A percentile compares a stretch with the other conserved stretches of the same genome.
These are phyloP conservation scores for Troides helena DNA, from an alignment of 2,888 invertebrate species.

Conservation along the genomic window DNA sequence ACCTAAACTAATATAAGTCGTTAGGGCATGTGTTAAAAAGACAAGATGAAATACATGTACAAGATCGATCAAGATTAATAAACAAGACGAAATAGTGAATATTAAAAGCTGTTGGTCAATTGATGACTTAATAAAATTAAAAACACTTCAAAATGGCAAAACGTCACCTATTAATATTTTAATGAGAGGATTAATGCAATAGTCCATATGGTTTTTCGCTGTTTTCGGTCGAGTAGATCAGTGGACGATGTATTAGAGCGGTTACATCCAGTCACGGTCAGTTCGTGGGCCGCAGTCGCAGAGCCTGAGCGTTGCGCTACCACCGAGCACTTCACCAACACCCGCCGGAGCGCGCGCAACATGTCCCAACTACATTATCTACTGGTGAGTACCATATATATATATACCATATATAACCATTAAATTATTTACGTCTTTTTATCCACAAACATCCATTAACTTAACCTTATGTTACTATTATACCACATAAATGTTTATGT, in stretches of 20 bases:
- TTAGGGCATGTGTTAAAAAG: background rate
- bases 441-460: background rate
- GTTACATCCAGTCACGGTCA: conserved; percentile 47
- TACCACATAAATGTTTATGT: background rate
- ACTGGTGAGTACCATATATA: conserved; percentile 38
- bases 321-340: conserved; percentile 61
- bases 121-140: background rate
- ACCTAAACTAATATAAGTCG: background rate
- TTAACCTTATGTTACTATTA: background rate
- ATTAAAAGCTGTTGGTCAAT: background rate
- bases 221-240: conserved; percentile 16
- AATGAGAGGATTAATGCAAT: conserved; percentile 12
- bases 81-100: background rate
- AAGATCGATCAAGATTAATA: background rate
- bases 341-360: conserved; percentile 66
- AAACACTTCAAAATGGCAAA: background rate
- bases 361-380: conserved; percentile 48
- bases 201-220: conserved; percentile 4
- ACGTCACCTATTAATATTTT: background rate
- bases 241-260: conserved; percentile 30
- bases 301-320: conserved; percentile 58
- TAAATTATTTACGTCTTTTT: conserved; percentile 24
- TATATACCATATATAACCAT: conserved; percentile 33
- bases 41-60: background rate
- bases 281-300: conserved; percentile 47